Percentiles rank a stretch among this genome's conserved stretches.
Conservation (phyloP, 2,113 vertebrate species). For the Pomatostomus ruficeps region DNA sequence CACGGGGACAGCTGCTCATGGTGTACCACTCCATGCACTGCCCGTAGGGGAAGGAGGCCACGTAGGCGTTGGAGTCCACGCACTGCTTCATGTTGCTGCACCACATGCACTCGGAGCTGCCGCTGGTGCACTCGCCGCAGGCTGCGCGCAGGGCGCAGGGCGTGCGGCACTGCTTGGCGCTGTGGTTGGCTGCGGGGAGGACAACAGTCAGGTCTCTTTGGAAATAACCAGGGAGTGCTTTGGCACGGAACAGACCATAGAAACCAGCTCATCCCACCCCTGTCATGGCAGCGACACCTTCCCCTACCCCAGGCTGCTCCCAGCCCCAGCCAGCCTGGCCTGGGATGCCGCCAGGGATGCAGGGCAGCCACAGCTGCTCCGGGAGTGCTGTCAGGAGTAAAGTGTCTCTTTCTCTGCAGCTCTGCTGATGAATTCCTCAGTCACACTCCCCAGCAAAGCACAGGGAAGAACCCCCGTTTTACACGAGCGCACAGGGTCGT, state of each 20-base stretch:
- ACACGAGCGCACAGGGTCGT: rapidly evolving
- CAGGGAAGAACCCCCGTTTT: rapidly evolving
- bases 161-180: slow-evolving; percentile 91
- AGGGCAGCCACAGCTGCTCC: rapidly evolving
- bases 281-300: background rate
- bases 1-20: slow-evolving; percentile 92
- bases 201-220: background rate
- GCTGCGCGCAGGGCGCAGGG: slow-evolving; percentile 84
- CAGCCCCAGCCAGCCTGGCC: background rate
- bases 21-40: slow-evolving; percentile 99
- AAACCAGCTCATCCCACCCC: rapidly evolving
- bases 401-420: background rate
- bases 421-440: background rate
- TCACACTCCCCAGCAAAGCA: rapidly evolving
- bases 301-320: background rate
- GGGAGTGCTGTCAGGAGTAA: rapidly evolving
- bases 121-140: slow-evolving; percentile 90
- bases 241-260: rapidly evolving
- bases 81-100: slow-evolving; percentile 99
- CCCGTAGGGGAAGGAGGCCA: slow-evolving; percentile 96
- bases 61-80: slow-evolving; percentile 96
- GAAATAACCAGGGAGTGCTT: rapidly evolving
- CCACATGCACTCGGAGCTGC: slow-evolving; percentile 99
- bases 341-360: background rate
- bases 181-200: slow-evolving; percentile 86